Evolutionary conservation across 2,888 invertebrate species (phyloP).

Genomic region (Phasia obesa): DNA sequence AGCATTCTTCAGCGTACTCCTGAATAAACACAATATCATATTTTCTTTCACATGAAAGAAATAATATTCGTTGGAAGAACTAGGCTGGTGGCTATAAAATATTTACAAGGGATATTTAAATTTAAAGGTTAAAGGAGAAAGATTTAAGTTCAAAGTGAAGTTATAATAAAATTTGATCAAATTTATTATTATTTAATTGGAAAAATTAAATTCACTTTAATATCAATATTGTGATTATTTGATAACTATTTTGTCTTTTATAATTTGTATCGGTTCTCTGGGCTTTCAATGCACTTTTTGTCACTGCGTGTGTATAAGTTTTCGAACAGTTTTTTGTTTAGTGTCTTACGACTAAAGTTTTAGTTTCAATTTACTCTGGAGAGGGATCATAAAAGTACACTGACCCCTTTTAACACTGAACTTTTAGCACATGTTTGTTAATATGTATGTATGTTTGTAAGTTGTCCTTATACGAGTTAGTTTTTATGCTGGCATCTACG

Average conservation of each 20-base stretch:
- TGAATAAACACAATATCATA: background rate
- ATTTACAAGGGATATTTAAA: background rate
- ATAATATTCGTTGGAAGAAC: background rate
- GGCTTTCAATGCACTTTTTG: background rate
- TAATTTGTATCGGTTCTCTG: background rate
- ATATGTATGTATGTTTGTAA: too few relatives aligned
- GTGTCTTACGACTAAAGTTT: conserved; percentile 30
- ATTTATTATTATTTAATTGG: background rate
- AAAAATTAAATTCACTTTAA: background rate
- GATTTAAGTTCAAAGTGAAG: background rate
- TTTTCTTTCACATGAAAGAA: background rate
- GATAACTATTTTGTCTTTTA: background rate
- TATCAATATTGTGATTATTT: background rate
- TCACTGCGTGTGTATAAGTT: conserved; percentile 5
- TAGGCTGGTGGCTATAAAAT: background rate
- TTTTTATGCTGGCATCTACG: too few relatives aligned
- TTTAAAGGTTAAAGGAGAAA: background rate
- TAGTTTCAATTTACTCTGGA: conserved; percentile 40
- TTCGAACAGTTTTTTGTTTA: conserved; percentile 11
- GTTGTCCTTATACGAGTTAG: background rate
- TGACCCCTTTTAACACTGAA: conserved; percentile 39
- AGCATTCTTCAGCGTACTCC: background rate
- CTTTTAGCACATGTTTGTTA: conserved; percentile 33
- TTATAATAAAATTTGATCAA: background rate
- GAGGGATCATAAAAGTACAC: conserved; percentile 59